Conservation (phyloP, 1,140 invertebrate genomes). For the Scaptomyza montana region DNA sequence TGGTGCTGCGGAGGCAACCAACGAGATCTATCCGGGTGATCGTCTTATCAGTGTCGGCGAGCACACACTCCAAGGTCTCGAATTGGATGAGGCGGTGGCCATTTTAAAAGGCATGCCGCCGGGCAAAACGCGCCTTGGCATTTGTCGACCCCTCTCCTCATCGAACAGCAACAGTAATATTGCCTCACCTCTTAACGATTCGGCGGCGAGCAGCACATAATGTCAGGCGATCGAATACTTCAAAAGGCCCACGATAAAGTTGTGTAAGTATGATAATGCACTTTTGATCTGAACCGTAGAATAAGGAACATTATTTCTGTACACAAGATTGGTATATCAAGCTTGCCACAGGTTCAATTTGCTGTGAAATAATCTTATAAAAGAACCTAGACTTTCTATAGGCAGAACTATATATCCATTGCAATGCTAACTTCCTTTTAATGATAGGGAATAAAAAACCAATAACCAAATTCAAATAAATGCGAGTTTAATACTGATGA, state of each 20-base stretch:
- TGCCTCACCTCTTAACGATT: constrained; percentile 76
- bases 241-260: constrained; percentile 10
- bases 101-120: constrained; percentile 93
- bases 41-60: constrained; percentile 95
- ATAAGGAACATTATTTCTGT: too few species aligned
- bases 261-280: constrained; percentile 75
- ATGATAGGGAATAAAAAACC: too few species aligned
- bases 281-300: too few species aligned
- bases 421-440: too few species aligned
- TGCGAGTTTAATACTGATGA: too few species aligned
- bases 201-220: constrained; percentile 82
- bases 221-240: constrained; percentile 32
- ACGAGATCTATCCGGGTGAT: constrained; percentile 95
- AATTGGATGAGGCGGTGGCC: constrained; percentile 95
- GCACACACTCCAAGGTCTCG: constrained; percentile 93
- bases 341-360: too few species aligned
- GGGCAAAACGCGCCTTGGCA: constrained; percentile 92
- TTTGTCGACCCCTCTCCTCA: constrained; percentile 90
- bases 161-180: constrained; percentile 84
- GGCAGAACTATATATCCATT: too few species aligned
- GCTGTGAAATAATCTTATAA: too few species aligned
- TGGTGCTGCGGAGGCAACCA: constrained; percentile 94
- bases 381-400: too few species aligned
- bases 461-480: too few species aligned
- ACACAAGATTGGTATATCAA: too few species aligned